phyloP scores from a whole-genome alignment of 1,140 invertebrate genomes.

The Drosophila oshimai region DNA sequence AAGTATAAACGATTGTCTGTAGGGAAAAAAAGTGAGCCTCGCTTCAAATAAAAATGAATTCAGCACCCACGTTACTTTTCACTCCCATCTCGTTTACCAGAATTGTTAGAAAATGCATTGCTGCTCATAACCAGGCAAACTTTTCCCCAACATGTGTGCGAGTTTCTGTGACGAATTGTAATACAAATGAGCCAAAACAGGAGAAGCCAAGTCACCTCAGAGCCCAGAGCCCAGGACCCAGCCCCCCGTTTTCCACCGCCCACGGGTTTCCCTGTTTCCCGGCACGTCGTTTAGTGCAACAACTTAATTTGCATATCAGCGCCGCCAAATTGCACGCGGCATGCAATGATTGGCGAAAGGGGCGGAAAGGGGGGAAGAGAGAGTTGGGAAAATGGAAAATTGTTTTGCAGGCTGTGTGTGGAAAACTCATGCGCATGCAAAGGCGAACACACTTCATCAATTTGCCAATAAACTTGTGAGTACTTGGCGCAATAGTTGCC shows the following conservation, averaged over 20 bases:
- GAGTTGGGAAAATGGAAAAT: conserved; percentile 59
- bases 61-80: too few species aligned
- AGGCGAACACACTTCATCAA: conserved; percentile 70
- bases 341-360: conserved; percentile 49
- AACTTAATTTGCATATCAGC: conserved; percentile 81
- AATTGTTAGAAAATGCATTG: conserved; percentile 22
- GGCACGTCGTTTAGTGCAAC: conserved; percentile 80
- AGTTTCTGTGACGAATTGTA: conserved; percentile 71
- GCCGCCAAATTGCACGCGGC: conserved; percentile 76
- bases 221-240: too few species aligned
- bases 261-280: conserved; percentile 63
- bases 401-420: conserved; percentile 66
- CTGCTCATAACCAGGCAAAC: conserved; percentile 39
- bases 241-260: not conserved
- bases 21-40: too few species aligned
- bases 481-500: conserved; percentile 77
- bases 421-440: conserved; percentile 51
- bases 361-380: too few species aligned
- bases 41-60: too few species aligned
- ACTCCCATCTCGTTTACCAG: conserved; percentile 1
- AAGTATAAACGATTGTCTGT: too few species aligned
- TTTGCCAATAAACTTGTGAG: conserved; percentile 79
- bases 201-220: conserved; percentile 12
- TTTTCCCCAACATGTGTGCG: conserved; percentile 16
- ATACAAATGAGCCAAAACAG: conserved; percentile 64